These are phyloP conservation scores for Diorhabda elongata DNA, from an alignment of 1,140 invertebrate species.

Conservation along the genomic window DNA sequence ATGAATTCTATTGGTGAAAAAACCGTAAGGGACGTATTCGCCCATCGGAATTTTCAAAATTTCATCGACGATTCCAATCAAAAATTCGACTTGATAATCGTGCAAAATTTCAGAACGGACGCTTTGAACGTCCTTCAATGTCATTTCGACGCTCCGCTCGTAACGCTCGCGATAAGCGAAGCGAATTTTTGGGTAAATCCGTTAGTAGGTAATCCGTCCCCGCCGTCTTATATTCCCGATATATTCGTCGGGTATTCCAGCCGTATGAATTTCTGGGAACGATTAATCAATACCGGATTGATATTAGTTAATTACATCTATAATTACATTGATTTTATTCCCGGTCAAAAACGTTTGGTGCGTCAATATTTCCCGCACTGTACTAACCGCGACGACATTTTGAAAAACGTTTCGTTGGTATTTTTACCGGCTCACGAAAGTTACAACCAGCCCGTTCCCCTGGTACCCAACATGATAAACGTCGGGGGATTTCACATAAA, in stretches of 20 bases:
- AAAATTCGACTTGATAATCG: slow-evolving; percentile 34
- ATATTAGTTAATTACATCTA: slow-evolving; percentile 13
- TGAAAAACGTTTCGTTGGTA: slow-evolving; percentile 48
- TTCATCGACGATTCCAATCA: slow-evolving; percentile 14
- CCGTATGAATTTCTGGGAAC: slow-evolving; percentile 48
- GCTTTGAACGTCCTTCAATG: slow-evolving; percentile 22
- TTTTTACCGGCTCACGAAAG: slow-evolving; percentile 41
- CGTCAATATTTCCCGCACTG: slow-evolving; percentile 44
- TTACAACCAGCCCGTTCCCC: slow-evolving; percentile 34
- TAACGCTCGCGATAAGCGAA: slow-evolving; percentile 42
- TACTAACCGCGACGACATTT: slow-evolving; percentile 48
- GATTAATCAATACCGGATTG: slow-evolving; percentile 42
- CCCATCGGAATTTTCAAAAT: too few relatives aligned
- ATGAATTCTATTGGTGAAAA: too few relatives aligned
- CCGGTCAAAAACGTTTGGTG: slow-evolving; percentile 41
- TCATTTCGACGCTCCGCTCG: slow-evolving; percentile 26
- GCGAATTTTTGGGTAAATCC: slow-evolving; percentile 22
- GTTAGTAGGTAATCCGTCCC: slow-evolving; percentile 43
- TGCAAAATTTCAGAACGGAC: slow-evolving; percentile 32
- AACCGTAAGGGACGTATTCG: too few relatives aligned
- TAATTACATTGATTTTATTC: slow-evolving; percentile 34
- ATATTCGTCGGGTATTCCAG: slow-evolving; percentile 35
- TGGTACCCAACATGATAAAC: slow-evolving; percentile 51
- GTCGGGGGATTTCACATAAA: slow-evolving; percentile 48
- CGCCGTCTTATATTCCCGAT: slow-evolving; percentile 42